Conservation (phyloP, 92 coral and sea anemone species). For the Anthopleura xanthogrammica region DNA sequence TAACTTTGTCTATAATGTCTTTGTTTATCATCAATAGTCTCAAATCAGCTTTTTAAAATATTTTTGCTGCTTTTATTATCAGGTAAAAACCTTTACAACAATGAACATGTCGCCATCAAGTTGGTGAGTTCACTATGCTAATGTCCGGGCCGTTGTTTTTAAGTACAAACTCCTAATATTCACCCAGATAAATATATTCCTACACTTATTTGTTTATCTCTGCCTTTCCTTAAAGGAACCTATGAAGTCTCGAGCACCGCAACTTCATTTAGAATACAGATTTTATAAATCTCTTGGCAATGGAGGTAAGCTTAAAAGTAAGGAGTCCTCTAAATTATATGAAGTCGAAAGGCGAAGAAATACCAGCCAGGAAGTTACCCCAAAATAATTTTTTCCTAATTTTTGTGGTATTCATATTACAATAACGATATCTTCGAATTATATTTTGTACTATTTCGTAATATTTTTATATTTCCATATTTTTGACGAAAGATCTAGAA, state of each 20-base stretch:
- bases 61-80: slow-evolving; percentile 1
- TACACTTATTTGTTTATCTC: slow-evolving; percentile 1
- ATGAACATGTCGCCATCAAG: slow-evolving; percentile 99
- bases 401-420: slow-evolving; percentile 1
- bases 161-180: slow-evolving; percentile 2
- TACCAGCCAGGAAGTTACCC: slow-evolving; percentile 30
- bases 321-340: neutral
- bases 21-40: neutral
- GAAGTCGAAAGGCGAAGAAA: slow-evolving; percentile 6
- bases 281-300: slow-evolving; percentile 96
- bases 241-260: slow-evolving; percentile 98
- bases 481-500: slow-evolving; percentile 9
- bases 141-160: slow-evolving; percentile 11
- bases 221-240: slow-evolving; percentile 74
- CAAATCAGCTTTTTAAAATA: neutral
- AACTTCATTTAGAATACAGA: slow-evolving; percentile 93
- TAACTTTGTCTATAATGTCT: neutral
- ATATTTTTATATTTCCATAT: neutral
- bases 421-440: neutral
- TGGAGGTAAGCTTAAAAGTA: slow-evolving; percentile 59
- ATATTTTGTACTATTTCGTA: neutral
- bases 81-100: slow-evolving; percentile 98
- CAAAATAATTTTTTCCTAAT: neutral
- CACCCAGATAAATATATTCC: neutral
- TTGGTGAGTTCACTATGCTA: slow-evolving; percentile 78